Conservation (phyloP, 1,140 invertebrate species). For the Meloidogyne chitwoodi region DNA sequence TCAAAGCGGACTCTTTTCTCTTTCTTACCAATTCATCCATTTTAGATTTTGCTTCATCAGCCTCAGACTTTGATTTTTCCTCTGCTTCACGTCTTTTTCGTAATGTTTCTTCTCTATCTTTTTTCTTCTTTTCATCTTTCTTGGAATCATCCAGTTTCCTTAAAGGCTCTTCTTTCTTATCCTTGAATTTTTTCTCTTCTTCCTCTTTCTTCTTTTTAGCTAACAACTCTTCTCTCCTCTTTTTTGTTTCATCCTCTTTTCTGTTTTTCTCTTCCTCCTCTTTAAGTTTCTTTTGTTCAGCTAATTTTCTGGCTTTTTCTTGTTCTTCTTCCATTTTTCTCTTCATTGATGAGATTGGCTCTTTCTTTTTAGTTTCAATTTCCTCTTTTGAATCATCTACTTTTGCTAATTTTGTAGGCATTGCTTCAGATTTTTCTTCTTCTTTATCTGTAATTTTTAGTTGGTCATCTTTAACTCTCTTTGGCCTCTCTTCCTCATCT, state of each 20-base stretch:
- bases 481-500: not conserved
- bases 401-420: not conserved
- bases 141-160: not conserved
- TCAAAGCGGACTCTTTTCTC: conserved; percentile 2
- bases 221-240: not conserved
- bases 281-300: not conserved
- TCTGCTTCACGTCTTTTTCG: not conserved
- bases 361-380: not conserved
- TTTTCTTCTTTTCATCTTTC: not conserved
- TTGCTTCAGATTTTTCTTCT: not conserved
- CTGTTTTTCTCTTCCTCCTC: not conserved
- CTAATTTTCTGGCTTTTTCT: not conserved
- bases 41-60: not conserved
- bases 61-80: not conserved
- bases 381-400: not conserved
- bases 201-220: conserved; percentile 1
- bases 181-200: not conserved
- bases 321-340: conserved; percentile 1
- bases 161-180: not conserved
- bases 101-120: conserved; percentile 7
- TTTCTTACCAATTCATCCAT: not conserved
- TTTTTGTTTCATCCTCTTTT: not conserved
- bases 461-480: not conserved
- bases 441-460: not conserved
- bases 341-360: not conserved